Percentiles rank a stretch among this genome's conserved stretches.
These are phyloP conservation scores for Emydura subglobosa DNA, from an alignment of 2,113 vertebrate species.

Conservation along the genomic window DNA sequence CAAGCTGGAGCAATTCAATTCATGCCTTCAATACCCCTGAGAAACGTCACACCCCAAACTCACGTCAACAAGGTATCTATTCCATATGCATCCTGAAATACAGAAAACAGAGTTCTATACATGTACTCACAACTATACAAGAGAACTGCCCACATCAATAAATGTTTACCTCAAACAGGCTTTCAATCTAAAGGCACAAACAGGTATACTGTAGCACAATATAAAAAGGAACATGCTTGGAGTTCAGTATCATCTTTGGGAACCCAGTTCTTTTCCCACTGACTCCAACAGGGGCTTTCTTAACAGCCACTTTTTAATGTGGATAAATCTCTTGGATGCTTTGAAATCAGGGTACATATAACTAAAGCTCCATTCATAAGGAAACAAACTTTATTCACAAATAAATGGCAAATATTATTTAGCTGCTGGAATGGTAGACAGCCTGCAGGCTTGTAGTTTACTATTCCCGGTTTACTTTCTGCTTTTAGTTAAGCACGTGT, in stretches of 20 bases:
- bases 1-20: not conserved
- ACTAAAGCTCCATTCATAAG: not conserved
- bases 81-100: not conserved
- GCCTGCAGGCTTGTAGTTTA: fast-evolving
- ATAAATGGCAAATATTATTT: not conserved
- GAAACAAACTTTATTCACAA: not conserved
- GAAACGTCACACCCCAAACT: not conserved
- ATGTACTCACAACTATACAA: not conserved
- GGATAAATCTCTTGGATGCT: not conserved
- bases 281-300: not conserved
- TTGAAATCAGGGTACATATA: not conserved
- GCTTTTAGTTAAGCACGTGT: fast-evolving
- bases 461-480: not conserved
- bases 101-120: not conserved
- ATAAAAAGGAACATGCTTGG: not conserved
- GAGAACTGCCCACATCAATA: not conserved
- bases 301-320: not conserved
- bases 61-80: not conserved
- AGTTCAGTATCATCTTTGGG: not conserved
- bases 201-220: not conserved
- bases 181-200: not conserved
- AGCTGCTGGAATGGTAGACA: not conserved
- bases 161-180: not conserved
- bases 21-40: not conserved
- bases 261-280: not conserved